phyloP scores from a whole-genome alignment of 1,140 invertebrate genomes.

The silkworm (Bombyx mori) region ASM3026992v2 NC_085130.1:10919001-10919500 shows the following conservation, averaged over 20 bases:
- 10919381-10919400: slow-evolving; percentile 69
- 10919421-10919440: slow-evolving; percentile 45
- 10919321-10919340: slow-evolving; percentile 67
- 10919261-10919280: slow-evolving; percentile 65
- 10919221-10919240: slow-evolving; percentile 33
- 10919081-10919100: slow-evolving; percentile 57
- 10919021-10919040: slow-evolving; percentile 54
- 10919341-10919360: slow-evolving; percentile 47
- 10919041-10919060: slow-evolving; percentile 30
- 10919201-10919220: slow-evolving; percentile 38
- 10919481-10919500: slow-evolving; percentile 26
- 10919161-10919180: slow-evolving; percentile 44
- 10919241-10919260: slow-evolving; percentile 64
- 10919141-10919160: slow-evolving; percentile 40
- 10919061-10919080: slow-evolving; percentile 54
- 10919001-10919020: slow-evolving; percentile 13
- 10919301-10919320: slow-evolving; percentile 63
- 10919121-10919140: slow-evolving; percentile 38
- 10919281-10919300: slow-evolving; percentile 68
- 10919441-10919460: slow-evolving; percentile 23
- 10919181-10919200: slow-evolving; percentile 29
- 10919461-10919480: slow-evolving; percentile 5
- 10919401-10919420: slow-evolving; percentile 59
- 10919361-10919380: slow-evolving; percentile 59
- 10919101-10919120: slow-evolving; percentile 55